Percentiles rank a stretch among this genome's conserved stretches.
These are phyloP conservation scores for Lethenteron reissneri DNA, from an alignment of 2,113 vertebrate genomes.

Conservation along the genomic window DNA sequence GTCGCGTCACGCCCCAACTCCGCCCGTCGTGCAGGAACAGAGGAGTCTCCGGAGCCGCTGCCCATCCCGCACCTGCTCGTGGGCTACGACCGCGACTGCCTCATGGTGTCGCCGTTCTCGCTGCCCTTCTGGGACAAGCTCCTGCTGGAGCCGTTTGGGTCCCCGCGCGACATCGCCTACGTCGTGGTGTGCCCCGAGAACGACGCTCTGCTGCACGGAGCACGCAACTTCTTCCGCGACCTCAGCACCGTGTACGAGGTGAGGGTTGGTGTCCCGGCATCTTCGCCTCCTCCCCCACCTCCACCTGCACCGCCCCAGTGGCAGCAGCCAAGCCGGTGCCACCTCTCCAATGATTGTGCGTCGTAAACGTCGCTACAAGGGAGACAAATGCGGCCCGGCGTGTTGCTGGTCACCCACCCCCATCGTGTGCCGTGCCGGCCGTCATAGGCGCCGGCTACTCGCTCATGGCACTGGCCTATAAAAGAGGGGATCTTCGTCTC, in stretches of 20 bases:
- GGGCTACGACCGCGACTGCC: constrained; percentile 87
- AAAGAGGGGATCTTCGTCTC: neutral
- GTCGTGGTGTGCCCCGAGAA: constrained; percentile 87
- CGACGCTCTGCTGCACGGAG: constrained; percentile 58
- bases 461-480: too few relatives aligned
- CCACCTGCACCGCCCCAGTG: neutral
- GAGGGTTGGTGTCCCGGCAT: constrained; percentile 14
- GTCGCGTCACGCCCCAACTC: too few relatives aligned
- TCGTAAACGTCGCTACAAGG: neutral
- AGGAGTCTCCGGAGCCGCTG: constrained; percentile 83
- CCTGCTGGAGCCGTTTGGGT: constrained; percentile 68
- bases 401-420: too few relatives aligned
- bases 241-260: constrained; percentile 93
- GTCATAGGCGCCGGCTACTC: too few relatives aligned
- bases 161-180: constrained; percentile 72
- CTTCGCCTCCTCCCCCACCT: neutral
- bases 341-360: neutral
- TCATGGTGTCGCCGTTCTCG: constrained; percentile 74
- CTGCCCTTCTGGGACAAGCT: constrained; percentile 95
- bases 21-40: constrained; percentile 34
- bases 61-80: constrained; percentile 69
- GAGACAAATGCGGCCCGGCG: too few relatives aligned
- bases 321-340: neutral
- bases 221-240: constrained; percentile 78
- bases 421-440: too few relatives aligned